Evolutionary conservation across 2,888 invertebrate species (phyloP).

Genomic region (Pterostichus niger): DNA sequence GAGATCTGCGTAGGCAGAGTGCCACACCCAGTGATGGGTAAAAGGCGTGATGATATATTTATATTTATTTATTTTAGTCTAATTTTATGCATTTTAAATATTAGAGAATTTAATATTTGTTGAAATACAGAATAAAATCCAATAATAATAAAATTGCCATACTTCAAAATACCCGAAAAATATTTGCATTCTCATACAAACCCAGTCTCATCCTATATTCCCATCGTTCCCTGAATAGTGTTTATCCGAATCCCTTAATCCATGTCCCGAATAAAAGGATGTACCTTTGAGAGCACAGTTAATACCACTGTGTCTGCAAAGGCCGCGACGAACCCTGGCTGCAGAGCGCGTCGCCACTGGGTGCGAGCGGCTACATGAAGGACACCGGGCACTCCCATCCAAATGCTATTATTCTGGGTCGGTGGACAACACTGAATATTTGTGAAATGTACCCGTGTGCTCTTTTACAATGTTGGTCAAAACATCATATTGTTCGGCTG

Average conservation of each 20-base stretch:
- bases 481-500: slow-evolving; percentile 59
- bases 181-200: background rate
- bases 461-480: slow-evolving; percentile 56
- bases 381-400: slow-evolving; percentile 33
- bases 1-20: too few species aligned
- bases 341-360: background rate
- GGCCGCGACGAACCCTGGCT: slow-evolving; percentile 17
- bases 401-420: slow-evolving; percentile 64
- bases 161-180: background rate
- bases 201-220: background rate
- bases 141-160: background rate
- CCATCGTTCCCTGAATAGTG: slow-evolving; percentile 23
- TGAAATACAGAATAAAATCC: background rate
- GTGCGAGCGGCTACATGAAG: slow-evolving; percentile 19
- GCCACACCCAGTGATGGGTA: too few species aligned
- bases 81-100: too few species aligned
- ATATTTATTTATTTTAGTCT: too few species aligned
- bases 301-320: slow-evolving; percentile 45
- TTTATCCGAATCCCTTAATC: slow-evolving; percentile 57
- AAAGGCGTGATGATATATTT: too few species aligned
- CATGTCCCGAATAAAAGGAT: slow-evolving; percentile 57
- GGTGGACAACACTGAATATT: slow-evolving; percentile 55
- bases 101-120: background rate
- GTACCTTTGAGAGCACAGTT: slow-evolving; percentile 27
- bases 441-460: slow-evolving; percentile 59